Conservation (phyloP, 2,888 invertebrate species). For the Drosophila borborema region DNA sequence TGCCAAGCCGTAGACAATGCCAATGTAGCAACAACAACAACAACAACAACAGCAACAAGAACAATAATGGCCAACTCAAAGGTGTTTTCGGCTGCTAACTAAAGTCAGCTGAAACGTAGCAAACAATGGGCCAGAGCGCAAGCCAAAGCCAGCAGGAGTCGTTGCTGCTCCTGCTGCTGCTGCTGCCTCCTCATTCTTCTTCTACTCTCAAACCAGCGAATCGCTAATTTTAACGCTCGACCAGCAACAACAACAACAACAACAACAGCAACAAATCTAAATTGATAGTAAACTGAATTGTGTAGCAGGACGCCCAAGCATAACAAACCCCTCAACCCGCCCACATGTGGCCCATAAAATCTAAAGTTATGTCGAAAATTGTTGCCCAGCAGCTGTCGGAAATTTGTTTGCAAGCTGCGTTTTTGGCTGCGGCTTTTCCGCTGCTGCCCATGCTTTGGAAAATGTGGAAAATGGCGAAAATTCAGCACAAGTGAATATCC, state of each 20-base stretch:
- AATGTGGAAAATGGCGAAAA: conserved; percentile 14
- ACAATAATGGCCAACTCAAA: conserved; percentile 10
- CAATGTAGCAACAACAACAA: conserved; percentile 26
- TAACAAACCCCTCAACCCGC: conserved; percentile 15
- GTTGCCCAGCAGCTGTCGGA: conserved; percentile 69
- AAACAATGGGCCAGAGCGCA: background rate
- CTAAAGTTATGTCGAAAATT: conserved; percentile 72
- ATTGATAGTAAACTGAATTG: conserved; percentile 70
- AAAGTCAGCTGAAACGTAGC: conserved; percentile 2
- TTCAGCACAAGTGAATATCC: conserved; percentile 2
- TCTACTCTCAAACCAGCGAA: conserved; percentile 27
- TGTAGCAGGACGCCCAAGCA: background rate
- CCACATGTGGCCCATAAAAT: conserved; percentile 76
- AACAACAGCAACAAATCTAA: conserved; percentile 26
- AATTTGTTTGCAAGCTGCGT: conserved; percentile 65
- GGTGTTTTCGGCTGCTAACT: conserved; percentile 37
- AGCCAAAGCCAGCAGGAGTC: background rate
- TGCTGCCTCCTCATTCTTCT: background rate
- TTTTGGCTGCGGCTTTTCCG: conserved; percentile 28
- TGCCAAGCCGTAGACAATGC: conserved; percentile 45
- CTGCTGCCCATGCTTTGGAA: conserved; percentile 29
- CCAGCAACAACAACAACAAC: conserved; percentile 28
- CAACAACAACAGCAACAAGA: conserved; percentile 4
- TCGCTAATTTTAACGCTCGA: conserved; percentile 66
- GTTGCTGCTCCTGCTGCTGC: no score